Conservation (phyloP, 2,888 invertebrate species). For the Dugesia japonica region DNA sequence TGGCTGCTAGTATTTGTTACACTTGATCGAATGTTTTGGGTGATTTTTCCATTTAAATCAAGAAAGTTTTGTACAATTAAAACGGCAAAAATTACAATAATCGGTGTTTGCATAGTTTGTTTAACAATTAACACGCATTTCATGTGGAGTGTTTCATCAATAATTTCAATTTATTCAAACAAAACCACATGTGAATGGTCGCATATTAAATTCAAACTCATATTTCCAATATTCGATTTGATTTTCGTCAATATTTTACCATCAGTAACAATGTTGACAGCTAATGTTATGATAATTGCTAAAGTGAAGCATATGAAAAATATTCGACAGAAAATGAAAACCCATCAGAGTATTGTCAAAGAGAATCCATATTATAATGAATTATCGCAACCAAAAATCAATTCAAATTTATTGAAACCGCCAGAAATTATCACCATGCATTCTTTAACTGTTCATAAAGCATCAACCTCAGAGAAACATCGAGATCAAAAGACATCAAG, state of each 20-base stretch:
- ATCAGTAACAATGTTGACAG: constrained; percentile 30
- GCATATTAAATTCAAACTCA: background rate
- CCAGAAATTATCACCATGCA: background rate
- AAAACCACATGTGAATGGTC: background rate
- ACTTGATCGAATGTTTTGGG: constrained; percentile 34
- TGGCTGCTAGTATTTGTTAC: constrained; percentile 30
- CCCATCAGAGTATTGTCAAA: background rate
- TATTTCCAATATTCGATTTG: constrained; percentile 29
- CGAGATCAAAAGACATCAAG: constrained; percentile 30
- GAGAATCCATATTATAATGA: background rate
- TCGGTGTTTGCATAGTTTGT: background rate
- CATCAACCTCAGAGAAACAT: constrained; percentile 11
- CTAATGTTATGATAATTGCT: constrained; percentile 29
- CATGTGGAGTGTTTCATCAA: background rate
- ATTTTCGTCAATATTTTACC: constrained; percentile 22
- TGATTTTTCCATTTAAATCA: constrained; percentile 34
- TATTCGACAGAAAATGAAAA: constrained; percentile 20
- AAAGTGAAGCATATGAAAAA: constrained; percentile 31
- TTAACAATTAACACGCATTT: constrained; percentile 14
- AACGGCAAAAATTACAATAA: constrained; percentile 8
- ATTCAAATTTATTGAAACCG: background rate
- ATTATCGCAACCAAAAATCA: background rate
- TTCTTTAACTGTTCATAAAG: background rate
- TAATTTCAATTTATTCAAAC: background rate
- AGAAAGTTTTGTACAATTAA: constrained; percentile 27